Evolutionary conservation across 2,888 invertebrate species (phyloP).

Genomic region (Unio delphinus): DNA sequence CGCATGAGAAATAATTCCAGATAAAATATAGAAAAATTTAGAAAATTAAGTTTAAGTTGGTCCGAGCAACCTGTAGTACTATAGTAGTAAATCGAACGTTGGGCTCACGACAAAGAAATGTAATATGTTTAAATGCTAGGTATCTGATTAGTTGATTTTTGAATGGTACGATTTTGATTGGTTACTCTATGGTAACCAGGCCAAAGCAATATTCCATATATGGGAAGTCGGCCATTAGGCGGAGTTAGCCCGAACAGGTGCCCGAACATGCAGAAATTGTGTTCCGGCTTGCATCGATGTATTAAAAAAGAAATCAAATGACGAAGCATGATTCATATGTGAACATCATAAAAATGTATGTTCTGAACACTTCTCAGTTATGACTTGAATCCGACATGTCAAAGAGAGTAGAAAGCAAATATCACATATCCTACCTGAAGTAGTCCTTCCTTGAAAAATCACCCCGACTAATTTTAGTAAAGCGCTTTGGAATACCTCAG

Average conservation of each 20-base stretch:
- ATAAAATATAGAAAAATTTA: conserved; percentile 19
- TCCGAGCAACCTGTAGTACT: conserved; percentile 49
- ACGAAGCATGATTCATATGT: too few species aligned
- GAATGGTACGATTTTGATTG: conserved; percentile 41
- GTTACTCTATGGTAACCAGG: conserved; percentile 39
- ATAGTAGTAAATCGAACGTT: conserved; percentile 53
- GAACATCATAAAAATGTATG: too few species aligned
- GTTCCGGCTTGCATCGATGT: too few species aligned
- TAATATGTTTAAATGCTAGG: conserved; percentile 52
- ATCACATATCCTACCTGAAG: too few species aligned
- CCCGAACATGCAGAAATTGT: conserved; percentile 3
- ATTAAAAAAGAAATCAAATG: too few species aligned
- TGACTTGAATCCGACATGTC: too few species aligned
- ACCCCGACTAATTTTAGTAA: too few species aligned
- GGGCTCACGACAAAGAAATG: conserved; percentile 54
- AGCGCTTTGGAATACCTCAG: too few species aligned
- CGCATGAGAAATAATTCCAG: conserved; percentile 1
- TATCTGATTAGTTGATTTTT: conserved; percentile 47
- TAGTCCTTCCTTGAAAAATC: too few species aligned
- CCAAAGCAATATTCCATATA: conserved; percentile 46
- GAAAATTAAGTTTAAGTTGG: conserved; percentile 4
- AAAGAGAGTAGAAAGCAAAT: too few species aligned
- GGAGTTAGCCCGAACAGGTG: conserved; percentile 30
- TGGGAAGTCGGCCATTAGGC: conserved; percentile 44
- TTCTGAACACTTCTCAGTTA: too few species aligned